Conservation (phyloP, 2,888 invertebrate species). For the Diarsia brunnea region DNA sequence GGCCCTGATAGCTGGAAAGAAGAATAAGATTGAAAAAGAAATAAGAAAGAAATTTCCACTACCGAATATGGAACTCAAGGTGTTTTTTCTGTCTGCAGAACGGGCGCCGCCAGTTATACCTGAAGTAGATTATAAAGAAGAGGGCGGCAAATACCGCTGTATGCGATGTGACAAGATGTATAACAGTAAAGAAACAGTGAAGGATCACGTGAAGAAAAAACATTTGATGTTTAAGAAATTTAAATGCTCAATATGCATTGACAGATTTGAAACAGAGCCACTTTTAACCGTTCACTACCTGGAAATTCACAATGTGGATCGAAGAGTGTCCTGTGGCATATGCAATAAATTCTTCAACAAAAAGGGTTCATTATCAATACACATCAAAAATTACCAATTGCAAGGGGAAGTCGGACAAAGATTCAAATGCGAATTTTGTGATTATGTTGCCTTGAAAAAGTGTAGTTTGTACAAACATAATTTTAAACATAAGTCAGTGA, state of each 20-base stretch:
- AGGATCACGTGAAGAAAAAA: conserved; percentile 75
- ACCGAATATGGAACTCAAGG: not conserved
- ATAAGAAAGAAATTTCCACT: too few species aligned
- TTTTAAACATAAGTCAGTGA: conserved; percentile 82
- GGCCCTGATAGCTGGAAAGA: too few species aligned
- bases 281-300: conserved; percentile 78
- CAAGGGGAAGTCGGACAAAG: conserved; percentile 81
- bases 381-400: conserved; percentile 82
- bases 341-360: conserved; percentile 80
- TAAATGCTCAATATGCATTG: conserved; percentile 73
- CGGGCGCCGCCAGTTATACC: conserved; percentile 72
- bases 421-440: conserved; percentile 80
- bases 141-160: conserved; percentile 73
- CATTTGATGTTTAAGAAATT: conserved; percentile 77
- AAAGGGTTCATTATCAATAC: conserved; percentile 74
- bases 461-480: conserved; percentile 81
- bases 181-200: conserved; percentile 70
- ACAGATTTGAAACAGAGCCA: conserved; percentile 74
- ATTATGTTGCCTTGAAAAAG: conserved; percentile 80
- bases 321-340: conserved; percentile 80
- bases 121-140: conserved; percentile 71
- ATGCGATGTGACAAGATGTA: conserved; percentile 75
- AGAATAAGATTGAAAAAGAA: too few species aligned
- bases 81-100: conserved; percentile 74
- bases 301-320: conserved; percentile 78